Conservation (phyloP, 2,888 invertebrate species). For the Clostera curtula region DNA sequence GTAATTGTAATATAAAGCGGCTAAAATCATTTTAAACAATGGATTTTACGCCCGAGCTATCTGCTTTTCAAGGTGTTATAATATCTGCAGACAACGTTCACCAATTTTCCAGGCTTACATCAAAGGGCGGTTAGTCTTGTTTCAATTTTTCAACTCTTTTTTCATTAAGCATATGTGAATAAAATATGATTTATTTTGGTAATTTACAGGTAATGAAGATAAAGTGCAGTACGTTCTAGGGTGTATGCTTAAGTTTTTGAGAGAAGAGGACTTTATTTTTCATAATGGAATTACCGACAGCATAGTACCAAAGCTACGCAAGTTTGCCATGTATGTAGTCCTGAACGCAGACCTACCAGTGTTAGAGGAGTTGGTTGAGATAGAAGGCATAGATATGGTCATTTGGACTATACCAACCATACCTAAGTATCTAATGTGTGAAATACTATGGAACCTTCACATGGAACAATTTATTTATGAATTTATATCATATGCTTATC, state of each 20-base stretch:
- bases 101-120: constrained; percentile 41
- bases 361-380: constrained; percentile 41
- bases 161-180: not conserved
- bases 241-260: constrained; percentile 35
- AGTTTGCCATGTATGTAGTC: constrained; percentile 50
- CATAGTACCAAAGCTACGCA: constrained; percentile 28
- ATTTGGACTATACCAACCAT: constrained; percentile 55
- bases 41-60: constrained; percentile 52
- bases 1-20: no score
- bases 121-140: constrained; percentile 47
- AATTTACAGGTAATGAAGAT: constrained; percentile 56
- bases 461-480: constrained; percentile 51
- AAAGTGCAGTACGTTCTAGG: constrained; percentile 39
- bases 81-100: constrained; percentile 50
- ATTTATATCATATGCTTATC: constrained; percentile 42
- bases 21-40: constrained; percentile 20
- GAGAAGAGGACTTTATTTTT: constrained; percentile 34
- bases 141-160: not conserved
- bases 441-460: constrained; percentile 50
- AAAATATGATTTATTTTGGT: not conserved
- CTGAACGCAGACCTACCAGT: constrained; percentile 50
- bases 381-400: constrained; percentile 43
- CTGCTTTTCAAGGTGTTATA: constrained; percentile 53
- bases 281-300: constrained; percentile 26
- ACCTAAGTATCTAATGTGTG: constrained; percentile 52